A percentile compares a stretch with the other conserved stretches of the same genome.
phyloP scores from a whole-genome alignment of 2,888 invertebrate species.

The Myopa testacea region DNA sequence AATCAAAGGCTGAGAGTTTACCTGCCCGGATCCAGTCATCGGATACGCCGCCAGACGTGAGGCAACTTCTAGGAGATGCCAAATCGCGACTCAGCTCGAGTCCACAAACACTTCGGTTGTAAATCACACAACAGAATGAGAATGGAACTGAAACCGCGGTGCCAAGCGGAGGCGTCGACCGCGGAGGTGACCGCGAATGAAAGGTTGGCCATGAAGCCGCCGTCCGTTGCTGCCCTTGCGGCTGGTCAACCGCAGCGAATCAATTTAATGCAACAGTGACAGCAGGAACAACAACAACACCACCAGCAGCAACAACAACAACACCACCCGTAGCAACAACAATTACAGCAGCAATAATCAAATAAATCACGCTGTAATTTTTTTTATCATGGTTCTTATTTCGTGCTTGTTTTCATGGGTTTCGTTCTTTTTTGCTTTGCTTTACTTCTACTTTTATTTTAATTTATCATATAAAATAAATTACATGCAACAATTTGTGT shows the following conservation, averaged over 20 bases:
- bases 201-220: background rate
- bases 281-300: background rate
- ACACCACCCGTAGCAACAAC: background rate
- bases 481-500: background rate
- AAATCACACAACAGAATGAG: slow-evolving; percentile 22
- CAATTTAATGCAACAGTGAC: background rate
- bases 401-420: background rate
- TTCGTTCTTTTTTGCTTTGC: background rate
- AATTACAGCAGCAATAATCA: slow-evolving; percentile 16
- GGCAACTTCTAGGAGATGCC: background rate
- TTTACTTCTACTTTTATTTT: background rate
- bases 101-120: slow-evolving; percentile 9
- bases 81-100: background rate
- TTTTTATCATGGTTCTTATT: slow-evolving; percentile 8
- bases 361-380: slow-evolving; percentile 33
- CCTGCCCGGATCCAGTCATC: too few relatives aligned
- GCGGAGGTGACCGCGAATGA: background rate
- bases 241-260: slow-evolving; percentile 7
- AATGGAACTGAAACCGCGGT: background rate
- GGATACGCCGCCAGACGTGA: too few relatives aligned
- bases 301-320: background rate
- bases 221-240: slow-evolving; percentile 6
- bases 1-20: too few relatives aligned
- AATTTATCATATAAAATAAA: background rate
- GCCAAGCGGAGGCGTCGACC: background rate